Evolutionary conservation across 2,797 vertebrate genomes (phyloP), one percentile per base, ranked within the genome.

Genomic region (Rhabdomys pumilio): DNA sequence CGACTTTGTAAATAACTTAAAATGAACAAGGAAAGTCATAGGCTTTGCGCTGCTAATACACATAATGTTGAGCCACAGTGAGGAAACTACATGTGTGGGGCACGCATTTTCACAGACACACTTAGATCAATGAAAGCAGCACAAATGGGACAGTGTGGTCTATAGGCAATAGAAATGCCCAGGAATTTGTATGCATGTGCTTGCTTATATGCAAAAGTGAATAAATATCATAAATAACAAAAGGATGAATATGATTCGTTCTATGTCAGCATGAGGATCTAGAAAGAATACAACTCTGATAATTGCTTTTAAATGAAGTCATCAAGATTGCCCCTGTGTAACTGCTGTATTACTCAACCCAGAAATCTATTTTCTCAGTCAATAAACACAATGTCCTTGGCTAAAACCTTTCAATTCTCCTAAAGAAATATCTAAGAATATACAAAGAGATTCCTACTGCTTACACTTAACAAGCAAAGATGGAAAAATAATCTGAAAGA

Each of bases 231-330:
- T 17, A 97, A 98, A 98, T 98, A 98, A 98, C 97, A 93, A 96
- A 98, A 61, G 96, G 94, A 96, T 94, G 96, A 97, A 97, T 97
- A 96, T 87, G 97, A 97, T 98, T 97, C 98, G 89, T 96, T 91
- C 97, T 97, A 95, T 79, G 97, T 98, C 97, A 98, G 96, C 97
- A 97, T 93, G 96, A 97, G 97, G 96, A 95, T 98, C 97, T 96
- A 98, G 97, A 97, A 96, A 19, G 97, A 98, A 98, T 93, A 96
- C 93, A 97, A 97, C 96, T 93, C 96, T 97, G 97, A 98, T 98
- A 97, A 98, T 96, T 98, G 73, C 75, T 98, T 98, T 98, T 95
- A 98, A 98, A 98, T 90, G 96, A 98, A 97, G 95, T 97, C 96
- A 95, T 97, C 95, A 96, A 95, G 85, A 97, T 97, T 97, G 96